Evolutionary conservation across 2,797 vertebrate species (phyloP), one percentile per base, ranked within the genome.

Genomic region (Sebastolobus alascanus): DNA sequence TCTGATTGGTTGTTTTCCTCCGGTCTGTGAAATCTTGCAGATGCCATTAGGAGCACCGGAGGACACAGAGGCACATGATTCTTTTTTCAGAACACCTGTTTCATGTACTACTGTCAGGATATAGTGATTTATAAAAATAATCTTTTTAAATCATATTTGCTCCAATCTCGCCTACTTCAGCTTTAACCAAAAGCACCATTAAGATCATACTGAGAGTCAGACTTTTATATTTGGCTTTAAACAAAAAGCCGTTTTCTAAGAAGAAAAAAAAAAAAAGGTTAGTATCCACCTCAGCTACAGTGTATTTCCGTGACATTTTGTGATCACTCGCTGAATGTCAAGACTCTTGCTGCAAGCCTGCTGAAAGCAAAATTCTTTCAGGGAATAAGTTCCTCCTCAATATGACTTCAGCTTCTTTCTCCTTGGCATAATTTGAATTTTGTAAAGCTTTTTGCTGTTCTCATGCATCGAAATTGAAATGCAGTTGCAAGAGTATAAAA

Each of bases 261-360:
- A 38, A 25, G 13, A 25, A 64, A 8, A n/a, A 18, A 64, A 40
- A 6, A 33, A n/a, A 27, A n/a, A 8, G 40, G 46, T 56, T 59
- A 33, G 50, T 75, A 73, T 72, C 66, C 66, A 63, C 73, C 79
- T 87, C 74, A 58, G 79, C 76, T 82, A 13, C 68, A 56, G n/a
- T 59, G 68, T 65, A 78, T 72, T 74, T 79, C 70, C 7, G 13
- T 92, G 93, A 88, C 90, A 90, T 91, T 91, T 90, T 87, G 68
- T 75, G 79, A 83, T 90, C 68, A 79, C 66, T 80, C 14, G 22
- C 80, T 84, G 81, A 93, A 93, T 91, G 87, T 90, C 89, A 92
- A 75, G 77, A 83, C 75, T 85, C 18, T 82, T 68, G 76, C 84
- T 89, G 60, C 58, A 70, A 84, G 82, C 77, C 83, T 67, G 82